Conservation (phyloP, 2,113 vertebrate genomes). For the Capra hircus region DNA sequence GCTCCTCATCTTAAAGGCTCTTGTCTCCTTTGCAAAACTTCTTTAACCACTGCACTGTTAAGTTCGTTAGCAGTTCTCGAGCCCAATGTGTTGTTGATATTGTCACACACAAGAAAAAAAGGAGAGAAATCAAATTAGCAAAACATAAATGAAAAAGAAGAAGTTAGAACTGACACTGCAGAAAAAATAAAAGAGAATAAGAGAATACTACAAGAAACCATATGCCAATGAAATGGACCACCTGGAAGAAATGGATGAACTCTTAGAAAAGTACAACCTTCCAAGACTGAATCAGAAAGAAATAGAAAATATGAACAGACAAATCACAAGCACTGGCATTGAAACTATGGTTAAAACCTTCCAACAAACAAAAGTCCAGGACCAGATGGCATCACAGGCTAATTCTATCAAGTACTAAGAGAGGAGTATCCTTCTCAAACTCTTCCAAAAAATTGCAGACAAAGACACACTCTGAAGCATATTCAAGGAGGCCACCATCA, state of each 20-base stretch:
- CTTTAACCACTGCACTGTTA: neutral
- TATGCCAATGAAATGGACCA: neutral
- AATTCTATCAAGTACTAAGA: neutral
- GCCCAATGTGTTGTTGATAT: neutral
- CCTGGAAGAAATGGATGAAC: neutral
- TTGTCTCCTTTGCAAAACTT: neutral
- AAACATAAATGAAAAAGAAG: neutral
- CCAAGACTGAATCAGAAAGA: neutral
- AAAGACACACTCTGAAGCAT: neutral
- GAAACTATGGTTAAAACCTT: neutral
- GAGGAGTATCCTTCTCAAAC: neutral
- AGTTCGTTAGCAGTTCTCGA: neutral
- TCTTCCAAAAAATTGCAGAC: neutral
- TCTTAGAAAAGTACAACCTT: neutral
- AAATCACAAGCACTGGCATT: neutral
- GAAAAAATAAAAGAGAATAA: neutral
- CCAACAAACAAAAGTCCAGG: neutral
- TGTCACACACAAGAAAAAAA: neutral
- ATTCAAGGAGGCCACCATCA: neutral
- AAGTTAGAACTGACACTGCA: neutral
- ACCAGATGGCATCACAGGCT: neutral
- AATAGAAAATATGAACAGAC: neutral
- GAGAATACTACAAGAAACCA: neutral
- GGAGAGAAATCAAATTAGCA: neutral
- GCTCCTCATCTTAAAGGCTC: neutral